Evolutionary conservation across 2,888 invertebrate species (phyloP).

Genomic region (Smittia sp.): DNA sequence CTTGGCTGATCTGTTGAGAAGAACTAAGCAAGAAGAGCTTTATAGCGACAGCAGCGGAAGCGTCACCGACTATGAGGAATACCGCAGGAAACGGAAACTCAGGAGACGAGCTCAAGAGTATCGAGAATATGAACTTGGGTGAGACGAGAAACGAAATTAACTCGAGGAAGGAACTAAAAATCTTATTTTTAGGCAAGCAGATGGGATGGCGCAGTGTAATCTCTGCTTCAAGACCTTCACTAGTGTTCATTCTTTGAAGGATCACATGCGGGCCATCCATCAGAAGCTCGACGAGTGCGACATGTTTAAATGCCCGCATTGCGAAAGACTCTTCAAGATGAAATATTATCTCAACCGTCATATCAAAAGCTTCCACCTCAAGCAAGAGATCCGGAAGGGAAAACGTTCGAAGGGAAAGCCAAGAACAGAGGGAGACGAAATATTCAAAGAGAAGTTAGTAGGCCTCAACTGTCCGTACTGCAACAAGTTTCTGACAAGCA

Average conservation of each 20-base stretch:
- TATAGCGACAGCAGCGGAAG: background rate
- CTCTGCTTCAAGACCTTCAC: conserved; percentile 18
- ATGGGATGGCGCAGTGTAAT: background rate
- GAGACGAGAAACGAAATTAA: no score
- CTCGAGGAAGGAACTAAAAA: background rate
- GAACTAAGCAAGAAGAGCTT: no score
- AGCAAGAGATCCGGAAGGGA: background rate
- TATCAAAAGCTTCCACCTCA: background rate
- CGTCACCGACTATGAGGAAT: background rate
- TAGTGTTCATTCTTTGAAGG: background rate
- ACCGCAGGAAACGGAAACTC: no score
- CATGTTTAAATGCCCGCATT: conserved; percentile 19
- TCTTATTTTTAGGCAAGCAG: background rate
- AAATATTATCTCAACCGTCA: conserved; percentile 29
- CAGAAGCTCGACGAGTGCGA: background rate
- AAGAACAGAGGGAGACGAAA: background rate
- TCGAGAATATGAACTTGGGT: no score
- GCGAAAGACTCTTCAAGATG: conserved; percentile 12
- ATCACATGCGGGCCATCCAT: conserved; percentile 23
- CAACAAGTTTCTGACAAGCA: conserved; percentile 26
- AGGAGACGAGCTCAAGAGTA: background rate
- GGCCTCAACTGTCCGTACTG: conserved; percentile 28
- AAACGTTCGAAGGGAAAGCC: background rate
- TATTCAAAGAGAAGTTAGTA: conserved; percentile 1
- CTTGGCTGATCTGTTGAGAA: background rate